These are phyloP conservation scores for Corythornis vintsioides DNA, from an alignment of 2,113 vertebrate genomes.

Conservation along the genomic window DNA sequence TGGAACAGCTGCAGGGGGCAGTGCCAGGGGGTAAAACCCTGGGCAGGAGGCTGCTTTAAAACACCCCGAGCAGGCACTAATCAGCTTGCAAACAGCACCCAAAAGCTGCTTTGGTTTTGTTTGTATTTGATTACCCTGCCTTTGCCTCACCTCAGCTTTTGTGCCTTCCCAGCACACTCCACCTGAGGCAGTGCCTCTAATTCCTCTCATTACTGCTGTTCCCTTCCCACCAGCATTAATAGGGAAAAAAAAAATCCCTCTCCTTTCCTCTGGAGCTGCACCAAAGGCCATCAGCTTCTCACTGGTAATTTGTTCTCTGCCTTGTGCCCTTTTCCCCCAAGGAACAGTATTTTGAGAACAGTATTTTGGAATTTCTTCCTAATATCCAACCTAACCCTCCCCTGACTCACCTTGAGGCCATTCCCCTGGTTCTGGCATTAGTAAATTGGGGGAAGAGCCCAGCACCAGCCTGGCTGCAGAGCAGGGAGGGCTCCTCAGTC, in stretches of 20 bases:
- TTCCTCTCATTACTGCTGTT: constrained; percentile 6
- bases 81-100: not conserved
- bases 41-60: not conserved
- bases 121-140: not conserved
- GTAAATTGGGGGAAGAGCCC: too few species aligned
- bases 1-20: too few species aligned
- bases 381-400: too few species aligned
- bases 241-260: not conserved
- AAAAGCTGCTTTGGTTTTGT: not conserved
- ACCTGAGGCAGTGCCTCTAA: not conserved
- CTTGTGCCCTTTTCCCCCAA: not conserved
- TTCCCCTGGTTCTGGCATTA: too few species aligned
- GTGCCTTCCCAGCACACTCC: not conserved
- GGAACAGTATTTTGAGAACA: not conserved
- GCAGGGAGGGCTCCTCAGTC: too few species aligned
- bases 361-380: too few species aligned
- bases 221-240: not conserved
- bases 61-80: not conserved
- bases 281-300: not conserved
- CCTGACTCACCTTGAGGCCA: too few species aligned
- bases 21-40: too few species aligned
- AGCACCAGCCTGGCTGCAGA: too few species aligned
- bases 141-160: not conserved
- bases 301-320: not conserved
- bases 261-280: not conserved